Conservation (phyloP, 1,140 invertebrate genomes). For the Lineus longissimus region DNA sequence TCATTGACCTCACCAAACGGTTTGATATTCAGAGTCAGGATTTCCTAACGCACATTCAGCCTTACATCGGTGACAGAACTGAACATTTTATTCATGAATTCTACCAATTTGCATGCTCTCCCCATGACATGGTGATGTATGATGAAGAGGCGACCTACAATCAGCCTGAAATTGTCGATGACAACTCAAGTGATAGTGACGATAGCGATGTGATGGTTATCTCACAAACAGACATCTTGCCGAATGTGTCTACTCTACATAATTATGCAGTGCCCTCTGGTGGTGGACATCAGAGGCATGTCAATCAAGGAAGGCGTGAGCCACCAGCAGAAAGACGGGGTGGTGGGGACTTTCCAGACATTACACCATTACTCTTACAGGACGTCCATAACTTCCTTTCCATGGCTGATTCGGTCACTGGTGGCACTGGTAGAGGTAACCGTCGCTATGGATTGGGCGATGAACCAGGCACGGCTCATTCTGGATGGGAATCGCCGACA, state of each 20-base stretch:
- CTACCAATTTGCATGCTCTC: conserved; percentile 77
- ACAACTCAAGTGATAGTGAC: conserved; percentile 15
- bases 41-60: conserved; percentile 62
- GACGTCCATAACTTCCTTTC: conserved; percentile 3
- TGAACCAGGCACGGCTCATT: conserved; percentile 38
- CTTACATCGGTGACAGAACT: conserved; percentile 49
- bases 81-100: conserved; percentile 85
- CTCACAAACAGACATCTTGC: conserved; percentile 34
- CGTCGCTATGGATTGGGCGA: background rate
- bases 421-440: background rate
- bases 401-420: background rate
- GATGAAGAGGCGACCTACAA: conserved; percentile 52
- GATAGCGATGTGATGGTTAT: conserved; percentile 29
- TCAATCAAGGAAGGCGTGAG: background rate
- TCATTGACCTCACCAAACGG: conserved; percentile 65
- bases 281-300: background rate
- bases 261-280: conserved; percentile 22
- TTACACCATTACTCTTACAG: conserved; percentile 1
- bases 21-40: conserved; percentile 69
- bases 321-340: background rate
- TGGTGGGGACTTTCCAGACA: background rate
- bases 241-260: conserved; percentile 1
- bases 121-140: conserved; percentile 74
- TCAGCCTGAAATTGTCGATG: background rate
- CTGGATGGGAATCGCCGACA: conserved; percentile 39